Evolutionary conservation across 2,797 vertebrate species (phyloP), one percentile per base, ranked within the genome.

Genomic region (Sebastiscus albofasciatus): DNA sequence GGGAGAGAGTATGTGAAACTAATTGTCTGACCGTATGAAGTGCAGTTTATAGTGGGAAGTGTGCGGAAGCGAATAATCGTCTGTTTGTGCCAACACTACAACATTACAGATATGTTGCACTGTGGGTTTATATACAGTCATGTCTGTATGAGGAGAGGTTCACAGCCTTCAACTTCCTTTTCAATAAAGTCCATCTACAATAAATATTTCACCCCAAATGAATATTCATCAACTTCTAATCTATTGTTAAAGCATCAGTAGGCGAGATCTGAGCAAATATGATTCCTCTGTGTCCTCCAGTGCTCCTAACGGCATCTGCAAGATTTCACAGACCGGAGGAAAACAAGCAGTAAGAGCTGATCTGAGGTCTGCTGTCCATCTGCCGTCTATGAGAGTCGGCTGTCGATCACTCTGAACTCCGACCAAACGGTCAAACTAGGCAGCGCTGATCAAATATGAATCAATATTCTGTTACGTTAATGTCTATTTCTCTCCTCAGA

Each of bases 1-100:
- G 27, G 18, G 72, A n/a, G 49, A 26, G 65, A 56, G 68, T 56
- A 56, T 80, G 77, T 62, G 82, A 82, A 84, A 85, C 79, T 82
- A 80, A 86, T 27, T 82, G 61, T 74, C 22, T 55, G 42, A 66
- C 27, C 55, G 46, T 58, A 79, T 81, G 60, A 67, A 61, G 67
- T n/a, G 49, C 24, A 68, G 67, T 68, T 60, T 56, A 65, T 5
- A 49, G 42, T 68, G 8, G 70, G 24, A 67, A 3, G 9, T 54
- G 14, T 66, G 55, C 9, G 22, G 39, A 20, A 11, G 34, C n/a
- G 11, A 31, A 58, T 54, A 22, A 65, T 59, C 69, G 31, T 77
- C 8, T 52, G 16, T 61, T 72, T 62, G n/a, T 34, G 29, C 34
- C 3, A 11, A 27, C 26, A 27, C 36, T 3, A 72, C 26, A 65